A percentile compares a stretch with the other conserved stretches of the same genome.
These are phyloP conservation scores for Vanessa atalanta DNA, from an alignment of 1,140 invertebrate genomes.

Conservation along the genomic window DNA sequence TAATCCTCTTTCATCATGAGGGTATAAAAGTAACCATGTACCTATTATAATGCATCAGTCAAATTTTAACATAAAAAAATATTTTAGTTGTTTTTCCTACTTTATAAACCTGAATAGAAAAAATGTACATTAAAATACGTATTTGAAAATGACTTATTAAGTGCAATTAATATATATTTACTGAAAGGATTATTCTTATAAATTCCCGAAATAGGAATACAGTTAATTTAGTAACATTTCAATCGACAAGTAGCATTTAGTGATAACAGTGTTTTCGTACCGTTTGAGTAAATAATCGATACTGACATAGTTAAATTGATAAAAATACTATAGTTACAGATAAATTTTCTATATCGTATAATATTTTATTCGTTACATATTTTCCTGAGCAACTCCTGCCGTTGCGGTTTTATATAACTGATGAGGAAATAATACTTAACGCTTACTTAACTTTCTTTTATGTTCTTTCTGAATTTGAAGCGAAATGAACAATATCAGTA, in stretches of 20 bases:
- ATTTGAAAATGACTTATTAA: no score
- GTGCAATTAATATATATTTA: no score
- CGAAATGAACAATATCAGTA: not conserved
- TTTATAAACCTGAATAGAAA: no score
- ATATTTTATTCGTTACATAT: not conserved
- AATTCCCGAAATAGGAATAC: not conserved
- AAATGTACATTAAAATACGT: no score
- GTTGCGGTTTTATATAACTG: not conserved
- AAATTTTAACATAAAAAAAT: no score
- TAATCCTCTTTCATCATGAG: no score
- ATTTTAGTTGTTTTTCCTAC: no score
- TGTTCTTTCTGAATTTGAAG: not conserved
- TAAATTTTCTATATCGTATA: not conserved
- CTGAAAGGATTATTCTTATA: not conserved
- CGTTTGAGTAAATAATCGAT: constrained; percentile 1
- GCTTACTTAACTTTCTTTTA: not conserved
- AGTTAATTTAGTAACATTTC: not conserved
- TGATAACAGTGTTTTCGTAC: not conserved
- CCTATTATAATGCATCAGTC: no score
- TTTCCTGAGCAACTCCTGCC: not conserved
- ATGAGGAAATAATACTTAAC: not conserved
- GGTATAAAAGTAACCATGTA: no score
- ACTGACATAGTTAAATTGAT: not conserved
- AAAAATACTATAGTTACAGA: not conserved
- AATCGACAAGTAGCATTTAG: not conserved